Conservation (phyloP, 2,888 invertebrate genomes). For the Eremobia ochroleuca region DNA sequence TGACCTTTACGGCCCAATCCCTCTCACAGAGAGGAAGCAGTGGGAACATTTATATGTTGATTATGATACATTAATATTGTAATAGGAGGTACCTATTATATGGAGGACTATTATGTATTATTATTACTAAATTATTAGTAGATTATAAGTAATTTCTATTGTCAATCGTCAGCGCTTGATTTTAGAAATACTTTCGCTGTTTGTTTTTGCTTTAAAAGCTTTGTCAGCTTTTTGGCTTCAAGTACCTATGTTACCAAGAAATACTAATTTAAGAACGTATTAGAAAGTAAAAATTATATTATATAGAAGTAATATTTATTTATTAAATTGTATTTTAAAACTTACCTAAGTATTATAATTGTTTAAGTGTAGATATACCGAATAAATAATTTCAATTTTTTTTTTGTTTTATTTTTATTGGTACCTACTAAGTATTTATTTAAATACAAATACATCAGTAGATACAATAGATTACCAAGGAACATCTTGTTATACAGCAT, state of each 20-base stretch:
- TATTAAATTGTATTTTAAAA: conserved; percentile 2
- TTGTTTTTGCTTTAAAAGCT: neutral
- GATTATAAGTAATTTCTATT: conserved; percentile 59
- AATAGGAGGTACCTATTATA: neutral
- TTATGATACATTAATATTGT: neutral
- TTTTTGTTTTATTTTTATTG: neutral
- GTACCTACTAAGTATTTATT: neutral
- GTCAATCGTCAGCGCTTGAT: conserved; percentile 64
- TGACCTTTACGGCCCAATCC: neutral
- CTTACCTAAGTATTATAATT: neutral
- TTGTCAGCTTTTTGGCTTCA: neutral
- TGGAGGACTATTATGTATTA: neutral
- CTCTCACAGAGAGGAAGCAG: neutral
- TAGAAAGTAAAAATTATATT: conserved; percentile 13
- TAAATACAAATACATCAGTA: neutral
- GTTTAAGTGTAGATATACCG: neutral
- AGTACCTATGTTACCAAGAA: conserved; percentile 52
- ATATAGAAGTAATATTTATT: conserved; percentile 46
- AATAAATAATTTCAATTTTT: conserved; percentile 2
- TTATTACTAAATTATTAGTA: neutral
- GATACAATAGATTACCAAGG: too few species aligned
- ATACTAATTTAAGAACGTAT: conserved; percentile 1
- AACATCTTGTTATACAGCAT: too few species aligned
- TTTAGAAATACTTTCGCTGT: conserved; percentile 49
- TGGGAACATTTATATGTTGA: neutral